These are phyloP conservation scores for Heterotis niloticus DNA, from an alignment of 2,113 vertebrate species.

Conservation along the genomic window DNA sequence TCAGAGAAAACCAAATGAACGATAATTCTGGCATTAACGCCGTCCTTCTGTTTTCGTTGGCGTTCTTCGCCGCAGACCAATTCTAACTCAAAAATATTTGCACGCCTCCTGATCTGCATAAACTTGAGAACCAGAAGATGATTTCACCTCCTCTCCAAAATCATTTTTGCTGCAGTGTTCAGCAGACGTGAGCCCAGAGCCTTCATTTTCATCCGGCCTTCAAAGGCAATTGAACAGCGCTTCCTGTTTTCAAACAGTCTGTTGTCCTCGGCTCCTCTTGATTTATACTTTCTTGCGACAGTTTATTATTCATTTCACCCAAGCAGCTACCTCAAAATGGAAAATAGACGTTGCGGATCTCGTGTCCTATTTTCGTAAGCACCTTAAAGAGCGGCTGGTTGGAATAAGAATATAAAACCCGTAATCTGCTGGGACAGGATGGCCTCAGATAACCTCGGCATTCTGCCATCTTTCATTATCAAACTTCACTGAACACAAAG, in stretches of 20 bases:
- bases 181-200: no score
- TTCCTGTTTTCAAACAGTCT: neutral
- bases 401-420: slow-evolving; percentile 73
- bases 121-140: no score
- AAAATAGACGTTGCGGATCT: slow-evolving; percentile 57
- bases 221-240: no score
- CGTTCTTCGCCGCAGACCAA: no score
- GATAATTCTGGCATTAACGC: no score
- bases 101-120: no score
- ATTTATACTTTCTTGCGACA: neutral
- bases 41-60: no score
- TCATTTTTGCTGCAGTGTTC: no score
- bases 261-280: neutral
- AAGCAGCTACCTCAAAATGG: slow-evolving; percentile 50
- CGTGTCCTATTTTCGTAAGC: slow-evolving; percentile 70
- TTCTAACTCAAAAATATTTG: no score
- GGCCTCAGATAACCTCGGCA: slow-evolving; percentile 79
- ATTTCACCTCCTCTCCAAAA: no score
- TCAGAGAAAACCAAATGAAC: no score
- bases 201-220: no score
- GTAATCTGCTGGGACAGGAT: slow-evolving; percentile 72
- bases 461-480: slow-evolving; percentile 78
- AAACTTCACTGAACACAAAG: slow-evolving; percentile 68
- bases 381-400: slow-evolving; percentile 61
- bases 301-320: slow-evolving; percentile 48